Conservation (phyloP, 2,888 invertebrate genomes). For the Megalurothrips usitatus region DNA sequence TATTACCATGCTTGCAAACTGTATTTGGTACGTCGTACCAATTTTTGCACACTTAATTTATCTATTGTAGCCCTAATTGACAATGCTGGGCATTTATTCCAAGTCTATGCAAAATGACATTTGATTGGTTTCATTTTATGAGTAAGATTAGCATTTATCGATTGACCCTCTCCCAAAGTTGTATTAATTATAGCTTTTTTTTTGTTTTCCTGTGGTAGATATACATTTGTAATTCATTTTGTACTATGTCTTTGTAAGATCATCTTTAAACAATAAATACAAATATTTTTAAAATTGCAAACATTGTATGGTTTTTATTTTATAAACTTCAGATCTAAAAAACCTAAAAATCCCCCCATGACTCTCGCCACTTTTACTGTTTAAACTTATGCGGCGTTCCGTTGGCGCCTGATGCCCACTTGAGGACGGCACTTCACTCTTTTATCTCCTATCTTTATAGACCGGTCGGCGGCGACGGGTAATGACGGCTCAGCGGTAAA, state of each 20-base stretch:
- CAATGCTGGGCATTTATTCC: constrained; percentile 17
- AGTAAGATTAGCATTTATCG: constrained; percentile 12
- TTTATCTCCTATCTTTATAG: neutral
- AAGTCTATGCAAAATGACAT: neutral
- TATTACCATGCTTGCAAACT: neutral
- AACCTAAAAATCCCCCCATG: too few species aligned
- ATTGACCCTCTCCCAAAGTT: constrained; percentile 13
- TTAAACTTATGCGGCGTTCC: too few species aligned
- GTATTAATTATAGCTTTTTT: neutral
- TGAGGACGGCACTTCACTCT: too few species aligned
- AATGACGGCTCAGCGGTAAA: neutral
- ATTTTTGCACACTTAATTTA: neutral
- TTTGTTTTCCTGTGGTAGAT: constrained; percentile 2
- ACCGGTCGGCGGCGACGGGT: neutral
- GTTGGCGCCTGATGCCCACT: too few species aligned
- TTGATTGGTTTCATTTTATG: neutral
- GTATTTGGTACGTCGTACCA: neutral
- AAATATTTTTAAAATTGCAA: constrained; percentile 13
- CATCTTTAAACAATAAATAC: constrained; percentile 2
- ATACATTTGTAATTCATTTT: constrained; percentile 17
- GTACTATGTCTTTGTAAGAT: constrained; percentile 20
- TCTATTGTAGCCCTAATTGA: neutral
- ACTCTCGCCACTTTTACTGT: too few species aligned
- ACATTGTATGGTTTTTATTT: neutral
- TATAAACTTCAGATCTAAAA: neutral